A percentile compares a stretch with the other conserved stretches of the same genome.
phyloP scores from a whole-genome alignment of 2,888 invertebrate genomes.

The Podotricha telesiphe region DNA sequence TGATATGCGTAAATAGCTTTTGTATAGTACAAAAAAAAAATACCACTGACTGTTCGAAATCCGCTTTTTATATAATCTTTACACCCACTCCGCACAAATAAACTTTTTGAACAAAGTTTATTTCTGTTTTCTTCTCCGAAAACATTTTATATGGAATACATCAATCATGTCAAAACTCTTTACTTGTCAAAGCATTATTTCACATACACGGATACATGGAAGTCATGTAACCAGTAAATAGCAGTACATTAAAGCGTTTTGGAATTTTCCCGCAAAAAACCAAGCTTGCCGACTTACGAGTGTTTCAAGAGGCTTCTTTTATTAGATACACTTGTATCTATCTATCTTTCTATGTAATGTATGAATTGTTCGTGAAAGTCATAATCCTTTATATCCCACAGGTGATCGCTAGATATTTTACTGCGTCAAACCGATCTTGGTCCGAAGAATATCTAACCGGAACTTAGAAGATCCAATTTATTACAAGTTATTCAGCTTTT shows the following conservation, averaged over 20 bases:
- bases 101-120: conserved; percentile 1
- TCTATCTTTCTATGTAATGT: no score
- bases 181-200: not conserved
- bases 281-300: no score
- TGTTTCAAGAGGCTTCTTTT: no score
- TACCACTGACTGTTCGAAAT: not conserved
- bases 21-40: not conserved
- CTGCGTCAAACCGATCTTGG: conserved; percentile 98
- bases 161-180: conserved; percentile 17
- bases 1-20: not conserved
- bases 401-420: conserved; percentile 99
- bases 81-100: not conserved
- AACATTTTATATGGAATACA: not conserved
- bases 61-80: not conserved
- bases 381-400: conserved; percentile 56
- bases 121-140: conserved; percentile 6
- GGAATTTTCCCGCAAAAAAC: not conserved
- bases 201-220: not conserved
- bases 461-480: conserved; percentile 95
- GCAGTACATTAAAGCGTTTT: not conserved
- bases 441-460: conserved; percentile 93
- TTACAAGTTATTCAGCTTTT: conserved; percentile 91
- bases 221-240: not conserved
- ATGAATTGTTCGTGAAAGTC: conserved; percentile 4
- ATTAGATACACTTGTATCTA: no score